Base-by-base conservation (phyloP, 92 coral and sea anemone species). In the Umimayanthus chanpuru region DNA sequence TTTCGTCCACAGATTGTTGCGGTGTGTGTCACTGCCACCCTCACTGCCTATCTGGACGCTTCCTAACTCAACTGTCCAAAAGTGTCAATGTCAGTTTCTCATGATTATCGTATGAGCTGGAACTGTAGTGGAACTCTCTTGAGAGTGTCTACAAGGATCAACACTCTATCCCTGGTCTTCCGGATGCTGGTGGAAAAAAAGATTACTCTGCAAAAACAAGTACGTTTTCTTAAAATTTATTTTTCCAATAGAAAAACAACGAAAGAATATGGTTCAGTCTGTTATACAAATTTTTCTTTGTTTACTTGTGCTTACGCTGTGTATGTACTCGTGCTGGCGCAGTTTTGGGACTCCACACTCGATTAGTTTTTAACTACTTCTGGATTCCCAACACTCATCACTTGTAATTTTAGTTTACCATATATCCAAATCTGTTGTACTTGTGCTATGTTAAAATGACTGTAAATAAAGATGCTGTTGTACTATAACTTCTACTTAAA, bases 181-280 rank as follows among this genome's bases (percentile, higher is more conserved):
- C 85, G 21, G 85, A 81, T 61, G 55, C 76, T 65, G 73, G 74
- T 66, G 85, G 85, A 10, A n/a, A 50, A 64, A 81, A 81, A 66
- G 25, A 21, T 23, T 81, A 36, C 32, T 81, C 85, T 6, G 38
- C 85, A 15, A 81, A 81, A 41, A 64, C 85, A 81, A 40, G 85
- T 81, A 81, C 4, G 73, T 21, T 0, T 39, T 50, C 30, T 61
- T 53, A 11, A 53, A 36, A 18, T 21, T 25, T 29, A 11, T 79
- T 2, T 11, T 26, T 49, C 39, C 2, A 10, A 36, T 75, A 15
- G 23, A 28, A 32, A 30, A 26, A 21, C 18, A 3, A 36, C 9
- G n/a, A 21, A 68, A 68, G 0, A 1, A 32, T 9, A n/a, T 68
- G 8, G 50, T 25, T 68, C 73, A 29, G 36, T 39, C 15, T 71